Evolutionary conservation across 2,113 vertebrate genomes (phyloP).

Genomic region (Hucho hucho): DNA sequence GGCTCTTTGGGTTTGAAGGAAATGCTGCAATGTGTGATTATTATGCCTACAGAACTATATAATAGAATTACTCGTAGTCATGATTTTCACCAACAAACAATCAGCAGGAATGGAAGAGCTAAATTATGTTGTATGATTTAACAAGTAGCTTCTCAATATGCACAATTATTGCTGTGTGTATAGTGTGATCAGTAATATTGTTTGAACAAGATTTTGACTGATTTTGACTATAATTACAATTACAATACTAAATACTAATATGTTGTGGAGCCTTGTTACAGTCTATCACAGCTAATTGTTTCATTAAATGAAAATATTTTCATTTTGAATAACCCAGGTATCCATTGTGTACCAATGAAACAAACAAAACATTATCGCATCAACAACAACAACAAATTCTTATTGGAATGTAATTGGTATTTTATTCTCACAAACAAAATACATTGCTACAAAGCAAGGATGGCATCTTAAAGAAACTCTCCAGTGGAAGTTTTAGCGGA

Average conservation of each 20-base stretch:
- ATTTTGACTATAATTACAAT: background rate
- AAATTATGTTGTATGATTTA: slow-evolving; percentile 2
- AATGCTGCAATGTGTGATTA: slow-evolving; percentile 2
- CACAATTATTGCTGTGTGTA: slow-evolving; percentile 2
- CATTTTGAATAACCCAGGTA: background rate
- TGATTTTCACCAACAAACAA: background rate
- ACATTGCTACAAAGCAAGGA: no score
- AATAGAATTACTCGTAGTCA: background rate
- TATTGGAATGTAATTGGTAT: no score
- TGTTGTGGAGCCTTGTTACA: background rate
- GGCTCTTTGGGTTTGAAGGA: background rate
- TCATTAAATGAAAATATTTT: background rate
- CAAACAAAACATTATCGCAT: background rate
- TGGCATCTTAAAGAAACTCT: no score
- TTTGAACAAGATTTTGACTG: background rate
- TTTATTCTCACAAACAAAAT: no score
- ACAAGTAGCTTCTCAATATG: slow-evolving; percentile 2
- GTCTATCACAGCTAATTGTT: slow-evolving; percentile 6
- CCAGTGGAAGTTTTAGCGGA: no score
- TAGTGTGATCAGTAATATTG: slow-evolving; percentile 12
- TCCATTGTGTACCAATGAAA: background rate
- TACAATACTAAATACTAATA: background rate
- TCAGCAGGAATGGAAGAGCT: background rate
- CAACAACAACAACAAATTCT: background rate
- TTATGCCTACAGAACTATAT: background rate